A percentile compares a stretch with the other conserved stretches of the same genome.
Conservation (phyloP, 2,113 vertebrate genomes). For the Balaeniceps rex region DNA sequence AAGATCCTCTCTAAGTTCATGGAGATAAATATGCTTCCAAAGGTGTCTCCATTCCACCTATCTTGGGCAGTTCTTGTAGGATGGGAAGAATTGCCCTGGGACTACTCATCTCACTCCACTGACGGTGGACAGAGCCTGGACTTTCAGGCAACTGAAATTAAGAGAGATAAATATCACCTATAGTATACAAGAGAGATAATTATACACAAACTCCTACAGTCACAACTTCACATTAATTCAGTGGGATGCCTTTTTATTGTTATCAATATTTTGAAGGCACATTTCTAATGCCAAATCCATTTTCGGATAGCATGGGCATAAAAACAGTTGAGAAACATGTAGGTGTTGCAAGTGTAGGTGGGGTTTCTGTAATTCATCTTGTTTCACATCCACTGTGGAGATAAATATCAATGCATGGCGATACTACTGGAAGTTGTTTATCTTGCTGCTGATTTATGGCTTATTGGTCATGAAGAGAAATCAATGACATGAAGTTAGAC, state of each 20-base stretch:
- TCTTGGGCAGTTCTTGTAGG: background rate
- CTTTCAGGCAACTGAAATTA: background rate
- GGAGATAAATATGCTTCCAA: background rate
- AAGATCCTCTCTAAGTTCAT: background rate
- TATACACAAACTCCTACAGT: background rate
- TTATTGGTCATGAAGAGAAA: background rate
- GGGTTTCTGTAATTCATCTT: conserved; percentile 28
- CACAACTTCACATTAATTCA: background rate
- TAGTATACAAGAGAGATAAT: background rate
- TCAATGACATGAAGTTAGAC: background rate
- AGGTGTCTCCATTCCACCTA: background rate
- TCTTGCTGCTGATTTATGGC: background rate
- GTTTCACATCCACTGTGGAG: background rate
- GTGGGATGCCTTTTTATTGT: conserved; percentile 3
- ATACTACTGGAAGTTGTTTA: background rate
- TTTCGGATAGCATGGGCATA: background rate
- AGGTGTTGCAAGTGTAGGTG: conserved; percentile 19
- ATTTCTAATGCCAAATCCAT: conserved; percentile 4
- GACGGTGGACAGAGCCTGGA: background rate
- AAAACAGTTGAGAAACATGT: background rate
- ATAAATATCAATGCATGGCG: background rate
- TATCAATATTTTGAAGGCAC: conserved; percentile 21
- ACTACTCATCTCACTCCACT: background rate
- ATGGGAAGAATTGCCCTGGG: background rate
- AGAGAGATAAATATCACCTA: background rate